Conservation (phyloP, 2,888 invertebrate genomes). For the Caenorhabditis macrosperma region DNA sequence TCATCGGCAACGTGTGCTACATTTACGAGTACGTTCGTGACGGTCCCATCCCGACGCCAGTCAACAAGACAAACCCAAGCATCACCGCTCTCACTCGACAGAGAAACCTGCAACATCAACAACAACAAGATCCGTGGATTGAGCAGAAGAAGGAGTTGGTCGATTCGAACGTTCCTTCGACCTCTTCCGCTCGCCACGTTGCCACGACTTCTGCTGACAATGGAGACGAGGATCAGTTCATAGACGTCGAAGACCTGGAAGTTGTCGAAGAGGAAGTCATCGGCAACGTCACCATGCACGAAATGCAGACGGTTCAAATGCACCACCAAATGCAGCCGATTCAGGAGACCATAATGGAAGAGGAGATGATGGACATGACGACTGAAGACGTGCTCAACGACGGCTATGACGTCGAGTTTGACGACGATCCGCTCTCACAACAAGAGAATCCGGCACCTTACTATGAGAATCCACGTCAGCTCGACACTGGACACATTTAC, state of each 20-base stretch:
- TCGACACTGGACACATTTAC: slow-evolving; percentile 65
- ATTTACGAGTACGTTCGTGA: slow-evolving; percentile 69
- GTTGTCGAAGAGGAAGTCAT: slow-evolving; percentile 59
- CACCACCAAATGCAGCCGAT: neutral
- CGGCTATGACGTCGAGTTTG: slow-evolving; percentile 66
- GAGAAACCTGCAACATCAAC: neutral
- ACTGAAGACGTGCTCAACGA: slow-evolving; percentile 61
- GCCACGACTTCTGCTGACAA: too few relatives aligned
- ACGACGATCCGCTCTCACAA: slow-evolving; percentile 60
- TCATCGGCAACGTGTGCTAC: slow-evolving; percentile 63
- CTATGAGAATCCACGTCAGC: slow-evolving; percentile 56
- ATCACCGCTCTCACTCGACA: neutral
- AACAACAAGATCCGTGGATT: slow-evolving; percentile 4
- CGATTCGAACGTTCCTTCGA: slow-evolving; percentile 1
- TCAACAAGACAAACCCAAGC: slow-evolving; percentile 43
- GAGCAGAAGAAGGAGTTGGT: slow-evolving; percentile 9
- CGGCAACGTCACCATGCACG: slow-evolving; percentile 36
- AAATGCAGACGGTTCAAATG: slow-evolving; percentile 10
- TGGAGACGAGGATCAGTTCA: slow-evolving; percentile 53
- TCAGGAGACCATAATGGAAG: slow-evolving; percentile 4
- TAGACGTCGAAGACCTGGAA: slow-evolving; percentile 58
- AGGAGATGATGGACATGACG: slow-evolving; percentile 20
- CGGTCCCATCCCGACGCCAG: slow-evolving; percentile 58
- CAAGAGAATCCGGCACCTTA: slow-evolving; percentile 65
- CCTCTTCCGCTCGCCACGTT: neutral